phyloP scores from a whole-genome alignment of 2,113 vertebrate genomes.

The Coreoperca whiteheadi region DNA sequence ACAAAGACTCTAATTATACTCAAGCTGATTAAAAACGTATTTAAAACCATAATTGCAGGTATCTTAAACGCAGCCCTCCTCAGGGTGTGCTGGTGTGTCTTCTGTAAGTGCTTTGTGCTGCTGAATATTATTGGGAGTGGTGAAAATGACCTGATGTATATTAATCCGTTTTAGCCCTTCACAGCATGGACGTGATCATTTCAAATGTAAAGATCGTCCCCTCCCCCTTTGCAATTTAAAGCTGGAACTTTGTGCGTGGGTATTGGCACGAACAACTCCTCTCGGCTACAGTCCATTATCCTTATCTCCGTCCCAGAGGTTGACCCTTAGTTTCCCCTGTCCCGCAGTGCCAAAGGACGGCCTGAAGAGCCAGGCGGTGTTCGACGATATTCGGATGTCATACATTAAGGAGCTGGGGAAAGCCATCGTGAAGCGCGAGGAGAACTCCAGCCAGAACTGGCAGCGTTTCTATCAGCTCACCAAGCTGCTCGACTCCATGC shows the following conservation, averaged over 20 bases:
- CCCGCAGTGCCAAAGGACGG: conserved; percentile 95
- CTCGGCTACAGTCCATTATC: background rate
- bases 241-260: background rate
- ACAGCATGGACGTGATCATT: background rate
- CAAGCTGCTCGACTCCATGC: conserved; percentile 98
- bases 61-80: background rate
- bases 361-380: conserved; percentile 94
- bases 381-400: conserved; percentile 98
- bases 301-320: conserved; percentile 11
- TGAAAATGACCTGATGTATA: background rate
- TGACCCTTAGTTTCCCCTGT: conserved; percentile 23
- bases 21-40: background rate
- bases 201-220: background rate
- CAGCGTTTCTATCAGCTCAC: conserved; percentile 99
- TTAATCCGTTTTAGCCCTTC: conserved; percentile 14
- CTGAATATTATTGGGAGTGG: background rate
- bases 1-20: background rate
- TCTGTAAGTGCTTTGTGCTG: background rate
- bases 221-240: background rate
- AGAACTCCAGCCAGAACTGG: conserved; percentile 99
- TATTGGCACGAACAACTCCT: background rate
- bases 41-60: background rate
- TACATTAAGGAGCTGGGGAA: conserved; percentile 99
- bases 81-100: background rate
- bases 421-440: conserved; percentile 97